phyloP scores from a whole-genome alignment of 2,797 vertebrate genomes.

The Arnoldichthys spilopterus region DNA sequence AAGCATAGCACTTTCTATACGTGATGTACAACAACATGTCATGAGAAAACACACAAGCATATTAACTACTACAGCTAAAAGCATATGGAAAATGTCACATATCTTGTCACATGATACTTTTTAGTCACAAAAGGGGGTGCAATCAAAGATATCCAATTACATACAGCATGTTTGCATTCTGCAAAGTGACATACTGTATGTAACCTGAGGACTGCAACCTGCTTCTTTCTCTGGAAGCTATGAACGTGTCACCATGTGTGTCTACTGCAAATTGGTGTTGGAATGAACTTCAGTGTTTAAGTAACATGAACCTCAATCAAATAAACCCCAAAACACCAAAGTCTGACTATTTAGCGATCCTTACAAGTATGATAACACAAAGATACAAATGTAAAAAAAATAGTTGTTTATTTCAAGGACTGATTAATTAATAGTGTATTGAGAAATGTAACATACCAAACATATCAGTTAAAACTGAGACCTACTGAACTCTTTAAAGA shows the following conservation, averaged over 20 bases:
- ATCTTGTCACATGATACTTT: not conserved
- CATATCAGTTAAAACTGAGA: no score
- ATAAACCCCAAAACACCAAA: not conserved
- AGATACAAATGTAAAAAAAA: no score
- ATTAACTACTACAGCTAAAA: not conserved
- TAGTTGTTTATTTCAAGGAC: not conserved
- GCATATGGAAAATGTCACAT: not conserved
- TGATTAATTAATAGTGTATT: no score
- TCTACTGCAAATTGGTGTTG: not conserved
- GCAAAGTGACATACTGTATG: not conserved
- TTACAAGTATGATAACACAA: not conserved
- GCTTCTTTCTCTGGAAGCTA: not conserved
- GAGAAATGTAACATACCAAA: no score
- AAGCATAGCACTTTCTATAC: not conserved
- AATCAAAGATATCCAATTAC: not conserved
- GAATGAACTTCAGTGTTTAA: not conserved
- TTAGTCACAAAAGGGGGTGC: not conserved
- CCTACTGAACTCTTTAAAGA: no score
- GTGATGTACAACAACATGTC: not conserved
- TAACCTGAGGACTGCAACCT: not conserved
- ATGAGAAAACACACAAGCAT: not conserved
- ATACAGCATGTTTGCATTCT: not conserved
- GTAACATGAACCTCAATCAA: not conserved
- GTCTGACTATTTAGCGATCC: not conserved
- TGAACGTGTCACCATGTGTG: not conserved